A percentile compares a stretch with the other conserved stretches of the same genome.
Conservation (phyloP, 2,113 vertebrate species). For the Mobula birostris region DNA sequence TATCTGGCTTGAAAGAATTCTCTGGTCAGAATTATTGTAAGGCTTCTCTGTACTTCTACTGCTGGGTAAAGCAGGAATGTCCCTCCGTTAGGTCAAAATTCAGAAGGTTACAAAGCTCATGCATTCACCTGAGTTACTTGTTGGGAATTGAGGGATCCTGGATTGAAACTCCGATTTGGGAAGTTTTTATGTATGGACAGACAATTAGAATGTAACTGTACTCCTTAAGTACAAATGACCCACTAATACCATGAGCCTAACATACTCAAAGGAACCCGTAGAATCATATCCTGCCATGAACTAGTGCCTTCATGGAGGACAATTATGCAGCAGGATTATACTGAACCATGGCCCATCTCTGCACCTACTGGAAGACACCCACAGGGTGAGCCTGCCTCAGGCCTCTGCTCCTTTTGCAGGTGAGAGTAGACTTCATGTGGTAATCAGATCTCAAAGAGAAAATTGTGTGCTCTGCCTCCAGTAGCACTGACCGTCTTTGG, state of each 20-base stretch:
- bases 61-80: neutral
- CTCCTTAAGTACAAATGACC: neutral
- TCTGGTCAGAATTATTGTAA: neutral
- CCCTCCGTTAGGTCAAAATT: neutral
- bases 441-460: no score
- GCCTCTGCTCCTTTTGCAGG: no score
- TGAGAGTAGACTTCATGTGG: no score
- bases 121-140: neutral
- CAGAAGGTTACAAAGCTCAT: neutral
- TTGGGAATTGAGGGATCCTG: neutral
- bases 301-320: neutral
- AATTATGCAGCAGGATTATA: neutral
- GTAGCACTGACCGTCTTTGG: no score
- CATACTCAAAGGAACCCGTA: neutral
- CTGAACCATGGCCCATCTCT: no score
- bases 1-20: neutral
- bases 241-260: neutral
- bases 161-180: neutral
- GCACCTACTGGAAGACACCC: no score
- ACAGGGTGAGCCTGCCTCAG: no score
- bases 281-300: neutral
- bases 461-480: no score
- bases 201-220: neutral
- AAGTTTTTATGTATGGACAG: neutral
- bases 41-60: neutral